Base-by-base conservation (phyloP, 2,113 vertebrate species). In the Hylia prasina region DNA sequence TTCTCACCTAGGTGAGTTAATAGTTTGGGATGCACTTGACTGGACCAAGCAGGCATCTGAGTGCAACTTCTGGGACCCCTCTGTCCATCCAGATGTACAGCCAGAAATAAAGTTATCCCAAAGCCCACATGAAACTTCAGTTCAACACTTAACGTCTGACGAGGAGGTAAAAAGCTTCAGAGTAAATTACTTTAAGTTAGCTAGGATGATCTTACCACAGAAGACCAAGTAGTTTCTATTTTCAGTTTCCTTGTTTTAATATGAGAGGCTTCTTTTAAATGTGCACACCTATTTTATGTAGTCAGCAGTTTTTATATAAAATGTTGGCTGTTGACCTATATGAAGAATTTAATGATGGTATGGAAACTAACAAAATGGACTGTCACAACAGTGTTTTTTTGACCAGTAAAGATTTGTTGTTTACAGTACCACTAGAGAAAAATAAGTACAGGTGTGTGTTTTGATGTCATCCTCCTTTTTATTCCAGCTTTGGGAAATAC, bases 1-100 rank as follows among this genome's bases (percentile, higher is more conserved):
- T 48, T 99, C 99, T 83, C 98, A 99, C 0, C 93, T 98, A 3
- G 99, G 99, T 23, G 99, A 99, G 95, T 87, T 99, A 96, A 99
- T 99, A 92, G 77, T 99, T 70, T 99, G 99, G 99, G 98, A 99
- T 82, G 95, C 98, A 3, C 61, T 98, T 61, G 98, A 99, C 40
- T 99, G 99, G 98, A 98, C 97, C 31, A 89, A 98, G 68, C 97
- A 98, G 90, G 98, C 98, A 45, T 98, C 97, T 56, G 99, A 99
- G 79, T 97, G 97, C 91, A 98, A 98, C 93, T 98, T 99, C 91
- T 99, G 99, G 98, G 98, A 99, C 95, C 98, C 98, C 3, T 90
- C 97, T 96, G 95, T 98, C 13, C 98, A 98, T 42, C 77, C 94
- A 85, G 97, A 97, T 56, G 15, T 93, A 35, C 98, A 99, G 76